Evolutionary conservation across 2,888 invertebrate species (phyloP), one percentile per base, ranked within the genome.

Genomic region (Drosophila helvetica): DNA sequence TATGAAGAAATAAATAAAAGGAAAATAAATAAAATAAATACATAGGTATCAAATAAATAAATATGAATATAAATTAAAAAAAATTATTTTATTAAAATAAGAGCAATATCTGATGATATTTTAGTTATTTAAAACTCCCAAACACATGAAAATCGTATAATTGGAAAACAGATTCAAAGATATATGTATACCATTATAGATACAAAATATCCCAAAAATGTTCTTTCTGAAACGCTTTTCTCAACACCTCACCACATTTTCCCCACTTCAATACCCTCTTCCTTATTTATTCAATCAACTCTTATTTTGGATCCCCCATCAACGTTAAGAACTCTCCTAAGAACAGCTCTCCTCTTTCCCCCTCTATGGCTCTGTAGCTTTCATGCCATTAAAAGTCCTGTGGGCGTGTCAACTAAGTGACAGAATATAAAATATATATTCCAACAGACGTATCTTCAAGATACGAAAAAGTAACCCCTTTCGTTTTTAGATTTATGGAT

Each of bases 401-500:
- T 52, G 71, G 67, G 51, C 51, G 60, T 68, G 67, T 71, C 51
- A 47, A 52, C 46, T 47, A 71, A 81, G 55, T 81, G 82, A 75
- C 80, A 75, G 67, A 65, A 68, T 84, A 75, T 78, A 78, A 84
- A 67, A 80, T 87, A 84, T 78, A 62, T 65, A 48, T 59, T 48
- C 50, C 19, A 33, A 47, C 47, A 68, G 57, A 63, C 48, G 69
- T 65, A 54, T 68, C 68, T 65, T 54, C 53, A 67, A 48, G 38
- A 38, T 38, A 38, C 38, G 7, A n/a, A 58, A 78, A 74, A 75
- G 66, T 86, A 82, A 82, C 88, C 82, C 86, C 84, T 88, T 72
- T 67, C 68, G 25, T 58, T 79, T 58, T 75, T 69, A 80, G 85
- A 82, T 82, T 88, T 82, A 82, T 88, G 7, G 88, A 83, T 83